These are phyloP conservation scores for Melanerpes formicivorus DNA, from an alignment of 2,113 vertebrate species.

Conservation along the genomic window DNA sequence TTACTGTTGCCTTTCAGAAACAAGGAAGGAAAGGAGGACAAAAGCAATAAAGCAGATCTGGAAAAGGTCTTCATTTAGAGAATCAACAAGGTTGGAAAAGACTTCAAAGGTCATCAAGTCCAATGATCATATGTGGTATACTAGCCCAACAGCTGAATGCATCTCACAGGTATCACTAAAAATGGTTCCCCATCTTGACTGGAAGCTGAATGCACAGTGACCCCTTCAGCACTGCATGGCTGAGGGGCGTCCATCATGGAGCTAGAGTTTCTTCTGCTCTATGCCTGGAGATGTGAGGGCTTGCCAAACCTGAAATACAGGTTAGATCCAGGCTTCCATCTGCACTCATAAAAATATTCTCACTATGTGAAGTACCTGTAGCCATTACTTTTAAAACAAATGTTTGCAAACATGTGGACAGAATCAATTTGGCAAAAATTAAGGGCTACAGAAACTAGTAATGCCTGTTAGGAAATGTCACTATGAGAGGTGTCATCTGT, in stretches of 20 bases:
- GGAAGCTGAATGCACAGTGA: not conserved
- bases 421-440: not conserved
- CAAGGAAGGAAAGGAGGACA: no score
- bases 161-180: conserved; percentile 41
- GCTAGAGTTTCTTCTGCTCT: not conserved
- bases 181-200: not conserved
- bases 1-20: no score
- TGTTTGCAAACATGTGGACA: not conserved
- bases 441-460: not conserved
- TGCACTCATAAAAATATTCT: conserved; percentile 8
- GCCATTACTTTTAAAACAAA: not conserved
- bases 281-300: not conserved
- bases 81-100: no score
- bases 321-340: not conserved
- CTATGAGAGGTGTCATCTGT: not conserved
- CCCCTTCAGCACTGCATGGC: fast-evolving
- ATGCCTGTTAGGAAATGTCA: not conserved
- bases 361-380: conserved; percentile 1
- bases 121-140: not conserved
- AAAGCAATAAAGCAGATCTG: no score
- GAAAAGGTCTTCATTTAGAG: no score
- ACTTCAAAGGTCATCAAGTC: no score
- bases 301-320: not conserved
- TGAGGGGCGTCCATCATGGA: not conserved
- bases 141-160: not conserved